Evolutionary conservation across 2,797 vertebrate genomes (phyloP).

Genomic region (Leuciscus waleckii): DNA sequence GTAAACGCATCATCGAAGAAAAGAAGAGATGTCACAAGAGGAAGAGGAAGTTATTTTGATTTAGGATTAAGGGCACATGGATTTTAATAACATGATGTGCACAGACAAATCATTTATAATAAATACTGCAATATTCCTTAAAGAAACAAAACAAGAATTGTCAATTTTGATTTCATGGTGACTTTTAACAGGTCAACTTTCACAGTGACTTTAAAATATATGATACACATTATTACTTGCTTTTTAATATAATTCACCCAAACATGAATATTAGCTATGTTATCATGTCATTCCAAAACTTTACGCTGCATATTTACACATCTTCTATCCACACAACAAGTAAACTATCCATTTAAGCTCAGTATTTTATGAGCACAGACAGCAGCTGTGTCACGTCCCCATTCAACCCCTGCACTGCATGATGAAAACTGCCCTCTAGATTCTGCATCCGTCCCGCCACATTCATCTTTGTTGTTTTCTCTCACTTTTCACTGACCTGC

Average conservation of each 20-base stretch:
- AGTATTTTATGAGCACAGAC: constrained; percentile 10
- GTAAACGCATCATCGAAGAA: background rate
- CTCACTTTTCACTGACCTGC: constrained; percentile 25
- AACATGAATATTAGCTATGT: background rate
- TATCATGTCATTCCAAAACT: background rate
- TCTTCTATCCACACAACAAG: background rate
- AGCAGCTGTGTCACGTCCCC: background rate
- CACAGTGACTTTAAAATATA: background rate
- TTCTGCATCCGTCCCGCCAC: constrained; percentile 11
- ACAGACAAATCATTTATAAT: background rate
- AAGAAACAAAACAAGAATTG: background rate
- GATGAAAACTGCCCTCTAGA: constrained; percentile 11
- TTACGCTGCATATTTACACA: background rate
- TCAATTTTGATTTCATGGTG: no score
- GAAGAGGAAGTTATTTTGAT: background rate
- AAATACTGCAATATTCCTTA: background rate
- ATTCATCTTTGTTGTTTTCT: constrained; percentile 40
- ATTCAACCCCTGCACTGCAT: background rate
- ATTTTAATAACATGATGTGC: background rate
- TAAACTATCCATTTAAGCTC: background rate
- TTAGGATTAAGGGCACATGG: no score
- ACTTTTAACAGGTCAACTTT: no score
- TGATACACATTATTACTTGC: no score
- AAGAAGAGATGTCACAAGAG: background rate
- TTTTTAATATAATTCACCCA: background rate